Percentiles rank a stretch among this genome's conserved stretches.
Evolutionary conservation across 1,140 invertebrate species (phyloP).

Genomic region (Zaprionus nigranus): DNA sequence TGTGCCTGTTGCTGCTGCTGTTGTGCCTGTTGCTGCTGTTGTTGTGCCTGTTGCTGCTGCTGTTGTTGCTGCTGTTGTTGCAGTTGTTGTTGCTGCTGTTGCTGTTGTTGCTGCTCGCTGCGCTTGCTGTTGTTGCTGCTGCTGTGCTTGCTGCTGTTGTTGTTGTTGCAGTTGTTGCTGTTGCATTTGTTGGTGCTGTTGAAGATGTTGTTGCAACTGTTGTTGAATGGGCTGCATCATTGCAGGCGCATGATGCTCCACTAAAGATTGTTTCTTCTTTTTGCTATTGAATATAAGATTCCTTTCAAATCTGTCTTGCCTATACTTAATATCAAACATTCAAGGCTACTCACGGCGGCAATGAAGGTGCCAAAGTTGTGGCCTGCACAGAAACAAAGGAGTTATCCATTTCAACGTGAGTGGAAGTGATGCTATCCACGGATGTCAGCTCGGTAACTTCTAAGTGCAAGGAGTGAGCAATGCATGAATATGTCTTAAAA

Average conservation of each 20-base stretch:
- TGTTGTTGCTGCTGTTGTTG: slow-evolving; percentile 63
- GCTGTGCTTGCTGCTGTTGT: slow-evolving; percentile 63
- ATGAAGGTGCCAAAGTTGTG: slow-evolving; percentile 69
- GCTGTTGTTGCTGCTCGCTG: slow-evolving; percentile 61
- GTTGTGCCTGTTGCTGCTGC: slow-evolving; percentile 39
- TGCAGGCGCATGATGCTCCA: slow-evolving; percentile 65
- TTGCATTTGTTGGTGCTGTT: slow-evolving; percentile 74
- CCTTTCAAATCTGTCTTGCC: background rate
- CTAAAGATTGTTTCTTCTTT: slow-evolving; percentile 73
- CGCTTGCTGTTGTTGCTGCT: slow-evolving; percentile 50
- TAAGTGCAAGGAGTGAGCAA: slow-evolving; percentile 54
- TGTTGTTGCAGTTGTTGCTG: slow-evolving; percentile 68
- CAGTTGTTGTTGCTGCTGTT: slow-evolving; percentile 57
- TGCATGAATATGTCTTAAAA: slow-evolving; percentile 48
- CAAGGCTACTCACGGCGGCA: slow-evolving; percentile 69
- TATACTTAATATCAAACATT: no score
- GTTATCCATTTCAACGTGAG: slow-evolving; percentile 82
- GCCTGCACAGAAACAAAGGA: slow-evolving; percentile 78
- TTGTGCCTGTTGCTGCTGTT: slow-evolving; percentile 57
- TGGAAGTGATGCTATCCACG: slow-evolving; percentile 84
- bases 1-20: slow-evolving; percentile 51
- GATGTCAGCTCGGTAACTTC: slow-evolving; percentile 84
- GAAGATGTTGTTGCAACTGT: slow-evolving; percentile 70
- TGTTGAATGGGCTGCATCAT: slow-evolving; percentile 81
- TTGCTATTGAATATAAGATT: slow-evolving; percentile 40